phyloP scores from a whole-genome alignment of 1,140 invertebrate species.

The Daktulosphaira vitifoliae region DNA sequence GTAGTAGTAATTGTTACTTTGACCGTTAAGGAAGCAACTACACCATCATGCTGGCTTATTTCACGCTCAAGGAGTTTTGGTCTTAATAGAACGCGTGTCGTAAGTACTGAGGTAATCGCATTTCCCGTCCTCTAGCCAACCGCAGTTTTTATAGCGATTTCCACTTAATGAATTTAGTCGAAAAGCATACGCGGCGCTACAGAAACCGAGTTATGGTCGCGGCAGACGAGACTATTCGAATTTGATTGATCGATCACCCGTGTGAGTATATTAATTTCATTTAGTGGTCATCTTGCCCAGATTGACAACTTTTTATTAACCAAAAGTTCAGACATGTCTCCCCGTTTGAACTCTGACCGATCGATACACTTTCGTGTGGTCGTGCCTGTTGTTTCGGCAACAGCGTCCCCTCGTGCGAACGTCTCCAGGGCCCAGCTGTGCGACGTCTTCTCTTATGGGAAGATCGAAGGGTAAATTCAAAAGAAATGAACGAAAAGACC shows the following conservation, averaged over 20 bases:
- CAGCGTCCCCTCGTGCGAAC: conserved; percentile 3
- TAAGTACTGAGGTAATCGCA: conserved; percentile 4
- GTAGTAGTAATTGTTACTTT: conserved; percentile 5
- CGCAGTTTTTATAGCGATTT: too few species aligned
- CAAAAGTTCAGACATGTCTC: too few species aligned
- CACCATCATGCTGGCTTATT: background rate
- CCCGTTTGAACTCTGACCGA: conserved; percentile 30
- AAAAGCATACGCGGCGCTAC: too few species aligned
- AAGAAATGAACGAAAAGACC: background rate
- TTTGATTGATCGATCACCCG: too few species aligned
- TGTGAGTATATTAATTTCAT: too few species aligned
- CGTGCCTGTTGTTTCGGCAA: conserved; percentile 22
- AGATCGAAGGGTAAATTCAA: conserved; percentile 2
- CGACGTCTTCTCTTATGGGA: conserved; percentile 6
- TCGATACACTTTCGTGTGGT: conserved; percentile 27
- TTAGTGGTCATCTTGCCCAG: too few species aligned
- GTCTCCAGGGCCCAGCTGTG: conserved; percentile 28
- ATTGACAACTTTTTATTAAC: too few species aligned
- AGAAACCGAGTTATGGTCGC: too few species aligned
- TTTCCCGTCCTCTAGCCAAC: background rate
- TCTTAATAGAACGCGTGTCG: background rate
- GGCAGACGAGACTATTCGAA: too few species aligned
- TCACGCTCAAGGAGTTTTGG: conserved; percentile 19
- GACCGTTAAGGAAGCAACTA: conserved; percentile 10
- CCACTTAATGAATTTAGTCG: too few species aligned